Evolutionary conservation across 2,113 vertebrate genomes (phyloP).

Genomic region (Tursiops truncatus): DNA sequence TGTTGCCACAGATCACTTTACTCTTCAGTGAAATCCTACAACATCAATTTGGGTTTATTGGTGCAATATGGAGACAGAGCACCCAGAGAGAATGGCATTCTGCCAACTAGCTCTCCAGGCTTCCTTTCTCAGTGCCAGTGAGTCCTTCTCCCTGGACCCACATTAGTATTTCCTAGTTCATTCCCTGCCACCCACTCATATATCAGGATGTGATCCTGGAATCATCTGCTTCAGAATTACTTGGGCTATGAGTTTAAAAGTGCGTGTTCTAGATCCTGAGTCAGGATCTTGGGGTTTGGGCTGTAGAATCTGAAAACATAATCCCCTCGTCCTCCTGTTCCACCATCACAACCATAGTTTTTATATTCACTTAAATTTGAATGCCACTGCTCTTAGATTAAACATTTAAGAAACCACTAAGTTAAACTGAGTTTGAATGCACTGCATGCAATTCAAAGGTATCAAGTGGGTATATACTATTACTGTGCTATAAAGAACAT

Average conservation of each 20-base stretch:
- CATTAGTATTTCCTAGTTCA: neutral
- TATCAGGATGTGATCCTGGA: neutral
- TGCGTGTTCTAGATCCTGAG: neutral
- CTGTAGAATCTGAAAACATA: neutral
- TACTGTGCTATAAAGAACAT: neutral
- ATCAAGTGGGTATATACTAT: neutral
- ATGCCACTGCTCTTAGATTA: neutral
- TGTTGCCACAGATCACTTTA: neutral
- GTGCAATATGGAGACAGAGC: neutral
- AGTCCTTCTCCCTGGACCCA: neutral
- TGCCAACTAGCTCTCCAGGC: neutral
- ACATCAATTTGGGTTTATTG: neutral
- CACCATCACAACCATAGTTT: too few species aligned
- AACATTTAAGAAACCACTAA: neutral
- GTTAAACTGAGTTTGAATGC: neutral
- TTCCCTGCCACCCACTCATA: neutral
- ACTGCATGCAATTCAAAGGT: neutral
- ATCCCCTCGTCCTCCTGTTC: neutral
- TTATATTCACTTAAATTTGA: neutral
- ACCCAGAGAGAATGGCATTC: neutral
- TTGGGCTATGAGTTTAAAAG: neutral
- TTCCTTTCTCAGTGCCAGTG: accelerated
- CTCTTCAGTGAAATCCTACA: neutral
- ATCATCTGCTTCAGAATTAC: neutral
- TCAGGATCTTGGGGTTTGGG: neutral